Conservation (phyloP, 2,797 vertebrate species). For the Mastacembelus armatus region DNA sequence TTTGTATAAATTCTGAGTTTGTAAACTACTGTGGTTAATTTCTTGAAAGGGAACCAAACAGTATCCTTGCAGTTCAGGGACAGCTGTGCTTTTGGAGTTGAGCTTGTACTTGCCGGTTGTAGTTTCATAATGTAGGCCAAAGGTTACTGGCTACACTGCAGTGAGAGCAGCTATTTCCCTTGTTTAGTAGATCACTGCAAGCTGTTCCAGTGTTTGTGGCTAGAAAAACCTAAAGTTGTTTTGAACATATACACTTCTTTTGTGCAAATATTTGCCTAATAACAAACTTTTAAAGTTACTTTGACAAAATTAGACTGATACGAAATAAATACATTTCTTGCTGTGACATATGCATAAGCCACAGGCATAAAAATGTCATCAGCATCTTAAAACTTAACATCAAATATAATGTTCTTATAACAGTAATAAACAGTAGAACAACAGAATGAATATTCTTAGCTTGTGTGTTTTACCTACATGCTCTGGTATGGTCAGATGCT, state of each 20-base stretch:
- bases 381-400: background rate
- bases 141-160: slow-evolving; percentile 74
- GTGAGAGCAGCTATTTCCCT: slow-evolving; percentile 60
- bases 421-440: background rate
- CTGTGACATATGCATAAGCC: background rate
- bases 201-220: slow-evolving; percentile 19
- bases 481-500: background rate
- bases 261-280: slow-evolving; percentile 2
- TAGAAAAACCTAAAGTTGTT: background rate
- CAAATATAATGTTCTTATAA: background rate
- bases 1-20: background rate
- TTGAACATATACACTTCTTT: background rate
- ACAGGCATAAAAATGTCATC: no score
- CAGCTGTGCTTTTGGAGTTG: slow-evolving; percentile 25
- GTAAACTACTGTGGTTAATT: background rate
- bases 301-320: background rate
- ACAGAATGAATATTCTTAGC: background rate
- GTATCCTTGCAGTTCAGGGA: background rate
- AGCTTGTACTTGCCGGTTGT: slow-evolving; percentile 31
- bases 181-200: slow-evolving; percentile 48
- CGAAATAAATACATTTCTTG: background rate
- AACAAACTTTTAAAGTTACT: background rate
- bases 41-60: background rate
- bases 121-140: slow-evolving; percentile 81
- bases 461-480: background rate